phyloP scores from a whole-genome alignment of 2,888 invertebrate genomes.

The Habroteleia sp. region DNA sequence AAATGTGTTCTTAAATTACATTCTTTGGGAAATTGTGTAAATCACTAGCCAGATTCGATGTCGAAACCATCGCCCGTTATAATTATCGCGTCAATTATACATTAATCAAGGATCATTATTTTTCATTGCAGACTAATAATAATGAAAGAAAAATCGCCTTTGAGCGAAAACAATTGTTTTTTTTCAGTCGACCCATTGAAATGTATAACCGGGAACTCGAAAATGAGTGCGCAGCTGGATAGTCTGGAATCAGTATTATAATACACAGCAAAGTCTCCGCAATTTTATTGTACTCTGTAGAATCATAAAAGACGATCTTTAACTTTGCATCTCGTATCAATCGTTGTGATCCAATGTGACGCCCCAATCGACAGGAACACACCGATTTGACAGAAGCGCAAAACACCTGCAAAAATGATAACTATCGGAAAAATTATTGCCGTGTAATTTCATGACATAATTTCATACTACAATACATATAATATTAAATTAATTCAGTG shows the following conservation, averaged over 20 bases:
- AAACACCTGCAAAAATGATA: constrained; percentile 38
- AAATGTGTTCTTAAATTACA: constrained; percentile 16
- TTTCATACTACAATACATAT: constrained; percentile 9
- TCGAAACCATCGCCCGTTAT: constrained; percentile 22
- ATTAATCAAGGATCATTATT: constrained; percentile 47
- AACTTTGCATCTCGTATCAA: constrained; percentile 25
- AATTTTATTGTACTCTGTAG: constrained; percentile 46
- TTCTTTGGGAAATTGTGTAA: constrained; percentile 39
- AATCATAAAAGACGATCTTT: constrained; percentile 53
- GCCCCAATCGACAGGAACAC: constrained; percentile 14
- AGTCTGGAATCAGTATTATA: constrained; percentile 16
- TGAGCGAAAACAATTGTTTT: constrained; percentile 47
- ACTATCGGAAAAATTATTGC: constrained; percentile 17
- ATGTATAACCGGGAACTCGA: constrained; percentile 34
- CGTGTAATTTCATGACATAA: constrained; percentile 8
- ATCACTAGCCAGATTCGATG: constrained; percentile 41
- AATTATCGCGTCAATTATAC: constrained; percentile 47
- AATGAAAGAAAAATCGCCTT: constrained; percentile 47
- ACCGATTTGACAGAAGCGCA: constrained; percentile 10
- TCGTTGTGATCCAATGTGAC: constrained; percentile 26
- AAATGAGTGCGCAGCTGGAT: constrained; percentile 44
- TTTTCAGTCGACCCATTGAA: constrained; percentile 31
- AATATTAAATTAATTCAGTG: too few relatives aligned
- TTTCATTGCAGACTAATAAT: constrained; percentile 27
- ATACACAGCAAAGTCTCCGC: constrained; percentile 30